Conservation (phyloP, 2,888 invertebrate genomes). For the Drosophila anomalipes region DNA sequence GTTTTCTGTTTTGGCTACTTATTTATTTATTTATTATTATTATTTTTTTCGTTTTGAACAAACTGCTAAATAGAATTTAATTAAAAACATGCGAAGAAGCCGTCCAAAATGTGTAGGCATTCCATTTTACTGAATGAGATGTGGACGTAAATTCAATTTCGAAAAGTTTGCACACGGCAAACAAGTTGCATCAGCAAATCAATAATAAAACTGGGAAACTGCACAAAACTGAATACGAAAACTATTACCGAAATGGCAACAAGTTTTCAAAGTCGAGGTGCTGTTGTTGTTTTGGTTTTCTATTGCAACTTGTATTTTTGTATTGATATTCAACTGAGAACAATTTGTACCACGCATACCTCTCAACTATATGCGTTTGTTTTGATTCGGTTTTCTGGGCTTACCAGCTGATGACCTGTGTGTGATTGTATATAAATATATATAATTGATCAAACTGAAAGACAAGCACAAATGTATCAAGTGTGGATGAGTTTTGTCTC, state of each 20-base stretch:
- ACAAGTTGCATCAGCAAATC: constrained; percentile 58
- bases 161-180: constrained; percentile 58
- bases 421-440: constrained; percentile 21
- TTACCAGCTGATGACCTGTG: constrained; percentile 33
- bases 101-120: constrained; percentile 42
- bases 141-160: constrained; percentile 42
- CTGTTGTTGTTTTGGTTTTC: background rate
- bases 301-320: constrained; percentile 27
- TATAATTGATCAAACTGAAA: constrained; percentile 33
- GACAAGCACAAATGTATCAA: background rate
- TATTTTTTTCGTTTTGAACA: constrained; percentile 2
- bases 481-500: constrained; percentile 3
- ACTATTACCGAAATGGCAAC: constrained; percentile 29
- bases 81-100: constrained; percentile 59
- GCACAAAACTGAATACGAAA: constrained; percentile 14
- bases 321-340: constrained; percentile 21
- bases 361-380: constrained; percentile 36
- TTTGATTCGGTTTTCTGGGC: constrained; percentile 38
- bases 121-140: constrained; percentile 44
- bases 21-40: background rate
- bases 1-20: background rate
- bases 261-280: constrained; percentile 42
- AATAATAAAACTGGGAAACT: constrained; percentile 32
- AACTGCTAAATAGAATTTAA: constrained; percentile 54
- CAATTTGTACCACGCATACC: constrained; percentile 31